Base-by-base conservation (phyloP, 2,888 invertebrate genomes). In the Zaprionus lineosus region DNA sequence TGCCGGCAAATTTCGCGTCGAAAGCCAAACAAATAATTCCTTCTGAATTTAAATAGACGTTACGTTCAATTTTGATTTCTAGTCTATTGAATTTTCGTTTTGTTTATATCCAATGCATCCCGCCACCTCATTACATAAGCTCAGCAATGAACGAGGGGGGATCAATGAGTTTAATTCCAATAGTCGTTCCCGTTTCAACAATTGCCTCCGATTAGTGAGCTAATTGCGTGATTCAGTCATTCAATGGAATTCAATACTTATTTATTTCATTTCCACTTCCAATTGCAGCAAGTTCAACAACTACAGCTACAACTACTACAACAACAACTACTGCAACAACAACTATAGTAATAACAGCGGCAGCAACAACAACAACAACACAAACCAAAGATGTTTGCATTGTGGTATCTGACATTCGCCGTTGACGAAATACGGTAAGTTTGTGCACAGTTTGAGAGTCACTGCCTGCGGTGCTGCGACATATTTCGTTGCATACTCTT, bases 361-460 rank as follows among this genome's bases (percentile, higher is more conserved):
- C n/a, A 59, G 50, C 56, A 59, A 28, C 41, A 57, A 50, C 24
- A 59, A 50, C 24, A 31, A 29, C 11, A 26, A 24, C 2, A 51
- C n/a, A n/a, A n/a, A n/a, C n/a, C n/a, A 31, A 71, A 65, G 63
- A 89, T 89, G 89, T 89, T 89, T 74, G 89, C 89, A 53, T 79
- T 89, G 72, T 89, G 89, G 89, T 89, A 89, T 77, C 70, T 89
- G 56, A 87, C 89, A 34, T 79, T 89, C 61, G 89, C 89, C 43
- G 78, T 89, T 59, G 89, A 88, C 29, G 89, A 89, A 72, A 74
- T 89, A 61, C 87, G 89, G 89, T 89, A 69, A 89, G 89, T 88
- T 37, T 4, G n/a, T 2, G 6, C 19, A 55, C 47, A 59, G 68
- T 68, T 68, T 68, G 36, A 28, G 3, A 19, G 12, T 1, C 14